phyloP scores from a whole-genome alignment of 2,797 vertebrate species.

The Acanthornis magna region DNA sequence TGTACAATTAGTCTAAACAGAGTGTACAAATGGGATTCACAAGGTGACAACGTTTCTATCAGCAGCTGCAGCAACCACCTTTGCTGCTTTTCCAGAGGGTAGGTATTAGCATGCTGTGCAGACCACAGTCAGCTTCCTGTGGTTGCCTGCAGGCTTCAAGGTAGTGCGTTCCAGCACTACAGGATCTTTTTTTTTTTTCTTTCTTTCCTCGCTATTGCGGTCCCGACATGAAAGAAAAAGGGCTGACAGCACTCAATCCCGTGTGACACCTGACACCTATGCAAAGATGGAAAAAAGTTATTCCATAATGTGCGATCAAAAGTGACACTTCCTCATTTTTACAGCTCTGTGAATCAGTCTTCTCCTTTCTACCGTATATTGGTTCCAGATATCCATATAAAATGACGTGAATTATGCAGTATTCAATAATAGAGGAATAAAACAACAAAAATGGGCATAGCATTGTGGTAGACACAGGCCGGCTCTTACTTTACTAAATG shows the following conservation, averaged over 20 bases:
- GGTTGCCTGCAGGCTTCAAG: constrained; percentile 3
- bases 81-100: constrained; percentile 11
- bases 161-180: neutral
- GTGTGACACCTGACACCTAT: neutral
- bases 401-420: neutral
- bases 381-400: neutral
- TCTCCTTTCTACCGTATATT: neutral
- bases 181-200: neutral
- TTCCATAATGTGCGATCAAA: neutral
- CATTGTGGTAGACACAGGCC: neutral
- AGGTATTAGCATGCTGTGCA: neutral
- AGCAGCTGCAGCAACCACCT: neutral
- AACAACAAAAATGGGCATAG: rapidly evolving
- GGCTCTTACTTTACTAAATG: neutral
- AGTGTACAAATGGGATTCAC: neutral
- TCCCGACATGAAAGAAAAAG: neutral
- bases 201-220: neutral
- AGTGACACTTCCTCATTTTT: neutral
- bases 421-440: neutral
- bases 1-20: neutral
- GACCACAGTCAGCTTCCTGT: neutral
- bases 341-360: neutral
- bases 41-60: constrained; percentile 10
- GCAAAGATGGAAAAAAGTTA: neutral
- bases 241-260: neutral